A percentile compares a stretch with the other conserved stretches of the same genome.
phyloP scores from a whole-genome alignment of 2,888 invertebrate species.

The Hypolimnas misippus region DNA sequence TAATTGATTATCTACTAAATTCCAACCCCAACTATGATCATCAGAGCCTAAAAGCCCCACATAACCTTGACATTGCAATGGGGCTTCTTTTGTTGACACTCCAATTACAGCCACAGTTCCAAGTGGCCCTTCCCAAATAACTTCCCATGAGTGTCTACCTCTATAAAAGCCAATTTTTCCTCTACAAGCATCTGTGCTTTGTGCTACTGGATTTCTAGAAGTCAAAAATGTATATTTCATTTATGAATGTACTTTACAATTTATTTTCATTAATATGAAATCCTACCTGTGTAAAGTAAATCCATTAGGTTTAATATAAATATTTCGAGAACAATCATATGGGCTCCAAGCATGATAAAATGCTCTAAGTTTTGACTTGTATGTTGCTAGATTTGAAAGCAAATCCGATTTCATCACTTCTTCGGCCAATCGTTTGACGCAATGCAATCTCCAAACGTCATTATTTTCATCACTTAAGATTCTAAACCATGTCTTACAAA shows the following conservation, averaged over 20 bases:
- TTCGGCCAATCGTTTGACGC: slow-evolving; percentile 93
- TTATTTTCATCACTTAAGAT: slow-evolving; percentile 96
- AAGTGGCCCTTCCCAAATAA: slow-evolving; percentile 98
- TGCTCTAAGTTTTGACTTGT: slow-evolving; percentile 96
- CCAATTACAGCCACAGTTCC: slow-evolving; percentile 99
- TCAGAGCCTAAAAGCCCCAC: slow-evolving; percentile 97
- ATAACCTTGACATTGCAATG: slow-evolving; percentile 97
- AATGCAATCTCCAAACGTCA: slow-evolving; percentile 97
- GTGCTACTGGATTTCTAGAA: slow-evolving; percentile 96
- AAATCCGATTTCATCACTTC: slow-evolving; percentile 95
- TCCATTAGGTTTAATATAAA: slow-evolving; percentile 97
- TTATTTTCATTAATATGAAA: slow-evolving; percentile 8
- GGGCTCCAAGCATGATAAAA: slow-evolving; percentile 99
- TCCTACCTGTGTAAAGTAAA: slow-evolving; percentile 95
- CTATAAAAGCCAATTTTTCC: slow-evolving; percentile 95
- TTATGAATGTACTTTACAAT: neutral
- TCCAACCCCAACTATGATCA: slow-evolving; percentile 99
- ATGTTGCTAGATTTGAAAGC: slow-evolving; percentile 93
- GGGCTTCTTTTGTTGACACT: slow-evolving; percentile 96
- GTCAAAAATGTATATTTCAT: neutral
- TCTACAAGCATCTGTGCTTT: slow-evolving; percentile 97
- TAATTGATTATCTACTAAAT: slow-evolving; percentile 98
- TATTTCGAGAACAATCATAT: slow-evolving; percentile 97
- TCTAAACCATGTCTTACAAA: slow-evolving; percentile 96
- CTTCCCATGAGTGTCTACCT: slow-evolving; percentile 98